Base-by-base conservation (phyloP, 2,888 invertebrate genomes). In the Eumacrocentrus americanus region DNA sequence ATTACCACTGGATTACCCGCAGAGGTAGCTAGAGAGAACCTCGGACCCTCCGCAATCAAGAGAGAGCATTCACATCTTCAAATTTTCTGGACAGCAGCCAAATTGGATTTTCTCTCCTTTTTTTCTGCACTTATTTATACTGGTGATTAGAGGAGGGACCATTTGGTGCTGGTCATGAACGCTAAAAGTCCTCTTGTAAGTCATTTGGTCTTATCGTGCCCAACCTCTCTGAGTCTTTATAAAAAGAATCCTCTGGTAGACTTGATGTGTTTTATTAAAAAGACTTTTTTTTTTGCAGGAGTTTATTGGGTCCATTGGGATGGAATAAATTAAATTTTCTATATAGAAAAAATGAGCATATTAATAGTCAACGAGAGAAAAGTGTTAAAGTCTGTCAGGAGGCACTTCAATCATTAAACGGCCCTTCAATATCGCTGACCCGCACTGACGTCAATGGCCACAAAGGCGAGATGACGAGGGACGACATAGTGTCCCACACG, bases 1-100 rank as follows among this genome's bases (percentile, higher is more conserved):
- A 64, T 64, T 64, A 64, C 60, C 62, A 57, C 59, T 29, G 62
- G 57, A 52, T 62, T 64, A 57, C 47, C 34, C 44, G 35, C 22
- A 37, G 38, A 23, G 9, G n/a, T 23, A 48, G 38, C 29, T 29
- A 9, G 29, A 6, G 29, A 9, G 44, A 18, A 44, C 12, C 9
- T 44, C 22, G 22, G 22, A 44, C 44, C 18, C 44, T 44, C 22
- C 6, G 14, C 22, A 20, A 14, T 38, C 29, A 29, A 9, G 29
- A 29, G 29, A n/a, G n/a, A n/a, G n/a, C n/a, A n/a, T n/a, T n/a
- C n/a, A n/a, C 22, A 44, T 44, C 44, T 44, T 20, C 16, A 12
- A 25, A 29, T 14, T 9, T 48, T 48, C 14, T 48, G 48, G 48
- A 48, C 25, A 12, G 2, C 11, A 14, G 25, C 48, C 48, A 48